phyloP scores from a whole-genome alignment of 2,888 invertebrate genomes.

The Mythimna ferrago region DNA sequence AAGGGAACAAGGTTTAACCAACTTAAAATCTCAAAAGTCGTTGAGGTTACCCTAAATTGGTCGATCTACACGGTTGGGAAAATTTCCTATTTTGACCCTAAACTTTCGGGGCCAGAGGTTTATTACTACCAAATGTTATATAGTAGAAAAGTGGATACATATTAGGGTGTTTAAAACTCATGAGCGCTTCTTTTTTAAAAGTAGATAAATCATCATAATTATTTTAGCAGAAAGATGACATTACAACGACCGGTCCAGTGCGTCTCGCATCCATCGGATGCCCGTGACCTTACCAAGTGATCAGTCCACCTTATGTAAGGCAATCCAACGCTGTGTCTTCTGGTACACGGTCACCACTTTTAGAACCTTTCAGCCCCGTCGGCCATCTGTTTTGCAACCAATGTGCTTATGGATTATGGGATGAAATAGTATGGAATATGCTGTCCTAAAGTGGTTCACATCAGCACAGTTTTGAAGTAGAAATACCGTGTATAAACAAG shows the following conservation, averaged over 20 bases:
- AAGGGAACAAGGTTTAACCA: constrained; percentile 23
- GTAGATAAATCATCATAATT: too few relatives aligned
- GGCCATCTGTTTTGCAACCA: too few relatives aligned
- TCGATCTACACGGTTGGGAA: constrained; percentile 18
- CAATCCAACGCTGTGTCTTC: too few relatives aligned
- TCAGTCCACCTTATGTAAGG: too few relatives aligned
- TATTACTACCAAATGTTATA: constrained; percentile 37
- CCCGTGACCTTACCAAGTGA: too few relatives aligned
- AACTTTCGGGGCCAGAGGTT: constrained; percentile 50
- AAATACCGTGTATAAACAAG: constrained; percentile 1
- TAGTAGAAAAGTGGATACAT: constrained; percentile 23
- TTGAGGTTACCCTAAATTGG: constrained; percentile 41
- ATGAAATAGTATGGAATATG: constrained; percentile 26
- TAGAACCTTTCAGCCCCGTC: too few relatives aligned
- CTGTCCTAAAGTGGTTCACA: constrained; percentile 6
- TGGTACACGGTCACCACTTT: too few relatives aligned
- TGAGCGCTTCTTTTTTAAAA: not conserved
- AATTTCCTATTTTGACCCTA: constrained; percentile 43
- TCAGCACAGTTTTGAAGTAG: not conserved
- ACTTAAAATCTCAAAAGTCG: constrained; percentile 52
- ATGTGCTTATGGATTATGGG: constrained; percentile 17
- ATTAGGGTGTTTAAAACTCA: constrained; percentile 11
- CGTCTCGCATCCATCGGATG: too few relatives aligned
- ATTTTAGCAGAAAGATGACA: too few relatives aligned
- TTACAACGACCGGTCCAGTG: too few relatives aligned